Evolutionary conservation across 2,797 vertebrate species (phyloP).

Genomic region (Protosalanx chinensis): DNA sequence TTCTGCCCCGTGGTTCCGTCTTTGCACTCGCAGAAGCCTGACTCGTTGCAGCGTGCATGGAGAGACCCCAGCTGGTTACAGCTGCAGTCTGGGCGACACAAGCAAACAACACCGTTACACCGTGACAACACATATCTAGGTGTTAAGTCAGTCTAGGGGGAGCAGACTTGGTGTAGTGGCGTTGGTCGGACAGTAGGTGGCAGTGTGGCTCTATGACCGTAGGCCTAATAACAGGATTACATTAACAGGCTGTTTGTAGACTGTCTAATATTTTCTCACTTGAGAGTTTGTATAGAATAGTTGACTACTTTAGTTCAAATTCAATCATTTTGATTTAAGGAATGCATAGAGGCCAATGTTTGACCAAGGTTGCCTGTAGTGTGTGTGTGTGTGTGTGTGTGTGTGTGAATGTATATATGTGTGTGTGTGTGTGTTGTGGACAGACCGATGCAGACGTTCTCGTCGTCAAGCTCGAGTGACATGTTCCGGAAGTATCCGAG

Average conservation of each 20-base stretch:
- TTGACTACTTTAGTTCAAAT: not conserved
- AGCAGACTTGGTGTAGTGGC: not conserved
- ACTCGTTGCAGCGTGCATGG: slow-evolving; percentile 84
- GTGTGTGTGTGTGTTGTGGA: slow-evolving; percentile 7
- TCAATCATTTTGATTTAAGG: not conserved
- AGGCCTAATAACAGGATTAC: not conserved
- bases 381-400: slow-evolving; percentile 9
- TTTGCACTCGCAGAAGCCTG: slow-evolving; percentile 88
- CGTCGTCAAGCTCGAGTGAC: slow-evolving; percentile 82
- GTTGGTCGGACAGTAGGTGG: slow-evolving; percentile 38
- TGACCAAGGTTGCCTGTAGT: not conserved
- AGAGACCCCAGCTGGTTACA: slow-evolving; percentile 82
- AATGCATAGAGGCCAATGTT: not conserved
- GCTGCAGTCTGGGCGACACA: slow-evolving; percentile 81
- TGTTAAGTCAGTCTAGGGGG: not conserved
- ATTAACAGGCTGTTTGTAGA: not conserved
- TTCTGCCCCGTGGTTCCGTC: slow-evolving; percentile 83
- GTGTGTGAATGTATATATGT: slow-evolving; percentile 13
- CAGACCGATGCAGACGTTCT: slow-evolving; percentile 87
- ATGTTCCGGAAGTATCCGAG: slow-evolving; percentile 91
- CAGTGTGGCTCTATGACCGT: slow-evolving; percentile 38
- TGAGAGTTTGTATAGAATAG: not conserved
- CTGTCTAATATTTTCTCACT: not conserved
- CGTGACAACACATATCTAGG: too few species aligned
- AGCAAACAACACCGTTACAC: slow-evolving; percentile 53